Evolutionary conservation across 2,888 invertebrate genomes (phyloP).

Genomic region (Abrostola tripartita): DNA sequence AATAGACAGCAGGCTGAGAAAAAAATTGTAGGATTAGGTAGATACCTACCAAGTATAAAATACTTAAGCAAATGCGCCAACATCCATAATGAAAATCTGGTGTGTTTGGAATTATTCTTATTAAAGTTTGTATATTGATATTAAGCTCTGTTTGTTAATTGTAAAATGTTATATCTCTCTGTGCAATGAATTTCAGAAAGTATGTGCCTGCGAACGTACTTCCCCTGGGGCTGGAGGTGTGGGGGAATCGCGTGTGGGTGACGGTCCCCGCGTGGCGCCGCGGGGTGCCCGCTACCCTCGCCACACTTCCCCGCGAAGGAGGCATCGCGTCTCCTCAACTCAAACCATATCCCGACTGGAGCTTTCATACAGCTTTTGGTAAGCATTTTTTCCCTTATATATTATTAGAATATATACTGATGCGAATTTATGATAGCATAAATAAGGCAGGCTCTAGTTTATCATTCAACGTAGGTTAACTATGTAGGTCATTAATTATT

Average conservation of each 20-base stretch:
- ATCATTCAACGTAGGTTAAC: too few species aligned
- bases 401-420: not conserved
- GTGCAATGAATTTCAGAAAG: slow-evolving; percentile 69
- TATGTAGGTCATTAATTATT: too few species aligned
- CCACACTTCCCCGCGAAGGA: slow-evolving; percentile 89
- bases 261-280: slow-evolving; percentile 93
- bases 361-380: slow-evolving; percentile 89
- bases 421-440: not conserved
- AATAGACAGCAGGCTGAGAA: too few species aligned
- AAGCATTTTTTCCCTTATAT: slow-evolving; percentile 51
- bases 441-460: too few species aligned
- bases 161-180: not conserved
- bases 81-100: too few species aligned
- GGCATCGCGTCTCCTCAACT: slow-evolving; percentile 88
- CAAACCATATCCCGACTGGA: slow-evolving; percentile 93
- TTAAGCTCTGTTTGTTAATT: too few species aligned
- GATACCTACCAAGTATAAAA: too few species aligned
- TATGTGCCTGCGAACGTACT: slow-evolving; percentile 92
- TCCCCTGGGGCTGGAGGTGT: slow-evolving; percentile 92
- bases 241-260: slow-evolving; percentile 91
- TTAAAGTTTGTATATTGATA: too few species aligned
- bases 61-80: too few species aligned
- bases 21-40: too few species aligned
- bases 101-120: too few species aligned
- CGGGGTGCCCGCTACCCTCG: slow-evolving; percentile 92